phyloP scores from a whole-genome alignment of 2,113 vertebrate species.

The Mesoclemmys tuberculata region DNA sequence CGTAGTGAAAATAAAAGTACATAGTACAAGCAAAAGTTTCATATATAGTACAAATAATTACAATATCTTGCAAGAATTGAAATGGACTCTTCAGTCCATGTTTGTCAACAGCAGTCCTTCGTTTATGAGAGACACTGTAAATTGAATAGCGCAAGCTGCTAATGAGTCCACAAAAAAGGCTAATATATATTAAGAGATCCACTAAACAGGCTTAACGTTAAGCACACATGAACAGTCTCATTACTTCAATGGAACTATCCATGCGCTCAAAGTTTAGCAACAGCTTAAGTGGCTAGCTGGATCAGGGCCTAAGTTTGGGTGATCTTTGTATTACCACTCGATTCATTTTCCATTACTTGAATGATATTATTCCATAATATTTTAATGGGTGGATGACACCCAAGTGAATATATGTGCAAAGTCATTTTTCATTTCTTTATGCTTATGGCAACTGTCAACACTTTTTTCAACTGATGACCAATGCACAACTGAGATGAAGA shows the following conservation, averaged over 20 bases:
- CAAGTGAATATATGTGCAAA: not conserved
- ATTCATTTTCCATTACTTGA: not conserved
- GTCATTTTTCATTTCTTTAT: not conserved
- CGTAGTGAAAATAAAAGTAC: no score
- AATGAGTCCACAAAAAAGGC: not conserved
- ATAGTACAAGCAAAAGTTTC: no score
- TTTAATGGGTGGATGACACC: not conserved
- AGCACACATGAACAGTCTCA: not conserved
- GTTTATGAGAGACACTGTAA: not conserved
- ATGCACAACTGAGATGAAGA: not conserved
- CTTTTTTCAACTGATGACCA: not conserved
- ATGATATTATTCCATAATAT: not conserved
- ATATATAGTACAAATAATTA: no score
- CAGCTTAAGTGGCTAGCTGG: not conserved
- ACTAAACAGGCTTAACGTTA: not conserved
- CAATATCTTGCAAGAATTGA: not conserved
- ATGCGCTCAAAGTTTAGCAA: not conserved
- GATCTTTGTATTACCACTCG: not conserved
- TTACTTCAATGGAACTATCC: not conserved
- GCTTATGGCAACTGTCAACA: not conserved
- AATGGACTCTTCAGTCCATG: not conserved
- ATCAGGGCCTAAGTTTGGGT: not conserved
- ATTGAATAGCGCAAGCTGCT: not conserved
- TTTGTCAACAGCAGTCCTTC: not conserved
- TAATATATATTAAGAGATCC: not conserved